Percentiles rank a stretch among this genome's conserved stretches.
Evolutionary conservation across 2,797 vertebrate genomes (phyloP).

Genomic region (Hybognathus amarus): DNA sequence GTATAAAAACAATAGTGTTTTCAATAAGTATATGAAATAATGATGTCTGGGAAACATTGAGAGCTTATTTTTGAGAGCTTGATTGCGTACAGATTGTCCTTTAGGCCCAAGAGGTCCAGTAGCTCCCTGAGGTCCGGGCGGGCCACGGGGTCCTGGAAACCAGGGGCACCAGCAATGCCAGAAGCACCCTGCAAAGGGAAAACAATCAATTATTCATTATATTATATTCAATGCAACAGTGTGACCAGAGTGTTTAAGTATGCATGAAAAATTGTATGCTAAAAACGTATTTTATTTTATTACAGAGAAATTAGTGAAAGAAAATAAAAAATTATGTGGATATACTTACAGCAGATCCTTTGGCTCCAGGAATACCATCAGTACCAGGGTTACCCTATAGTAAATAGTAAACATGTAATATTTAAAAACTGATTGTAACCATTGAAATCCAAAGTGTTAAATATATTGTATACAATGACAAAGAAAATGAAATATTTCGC

Average conservation of each 20-base stretch:
- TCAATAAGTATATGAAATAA: background rate
- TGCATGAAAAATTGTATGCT: background rate
- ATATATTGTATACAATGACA: background rate
- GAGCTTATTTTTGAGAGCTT: background rate
- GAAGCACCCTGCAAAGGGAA: constrained; percentile 81
- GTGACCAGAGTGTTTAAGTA: background rate
- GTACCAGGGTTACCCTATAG: constrained; percentile 93
- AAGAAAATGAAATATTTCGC: background rate
- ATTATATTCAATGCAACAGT: background rate
- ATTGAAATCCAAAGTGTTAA: background rate
- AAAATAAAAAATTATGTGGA: background rate
- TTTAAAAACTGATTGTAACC: background rate
- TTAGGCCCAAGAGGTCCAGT: constrained; percentile 94
- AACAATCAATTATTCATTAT: background rate
- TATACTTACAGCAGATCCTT: constrained; percentile 92
- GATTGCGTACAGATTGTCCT: constrained; percentile 88
- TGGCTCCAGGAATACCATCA: constrained; percentile 93
- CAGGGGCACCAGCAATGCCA: constrained; percentile 96
- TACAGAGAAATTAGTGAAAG: background rate
- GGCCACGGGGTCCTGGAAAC: constrained; percentile 94
- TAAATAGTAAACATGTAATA: background rate
- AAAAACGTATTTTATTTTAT: background rate
- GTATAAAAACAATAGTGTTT: constrained; percentile 43
- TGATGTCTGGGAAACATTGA: background rate
- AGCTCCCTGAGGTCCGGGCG: constrained; percentile 94